Evolutionary conservation across 53 echinoderm and acorn worm species (phyloP), one percentile per base, ranked within the genome.

Genomic region (Echinarachnius parma): DNA sequence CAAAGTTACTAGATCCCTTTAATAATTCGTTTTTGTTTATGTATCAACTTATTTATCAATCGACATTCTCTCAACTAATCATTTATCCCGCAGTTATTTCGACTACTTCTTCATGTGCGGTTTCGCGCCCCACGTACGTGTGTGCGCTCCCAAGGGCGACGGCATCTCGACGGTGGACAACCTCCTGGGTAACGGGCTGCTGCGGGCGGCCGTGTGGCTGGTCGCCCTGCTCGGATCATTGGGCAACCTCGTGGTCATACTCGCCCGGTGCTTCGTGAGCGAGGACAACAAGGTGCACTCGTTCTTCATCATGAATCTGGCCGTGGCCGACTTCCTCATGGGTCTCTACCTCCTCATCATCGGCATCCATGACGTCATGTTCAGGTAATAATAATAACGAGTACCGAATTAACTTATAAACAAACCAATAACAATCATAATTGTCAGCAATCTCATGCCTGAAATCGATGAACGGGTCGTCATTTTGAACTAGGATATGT

Each of bases 221-320:
- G 98, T 91, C 5, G 91, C 91, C 35, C 79, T 87, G 3, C 54
- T 96, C 10, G 98, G 91, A 21, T 82, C 85, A 47, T 33, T 96
- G 20, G 98, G 98, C 27, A 96, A 96, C 62, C 57, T 83, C 13
- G 52, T 84, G 37, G 98, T 96, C 0, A 79, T 96, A n/a, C 68
- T 91, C 9, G 91, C 91, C 8, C 82, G 98, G 21, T 91, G 91
- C 34, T 75, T 91, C 57, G 84, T 82, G 16, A 82, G 85, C 27
- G 98, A 91, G 48, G 91, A 91, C 57, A 96, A 96, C 53, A 81
- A 82, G 31, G 88, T 92, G 13, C 98, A 96, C 55, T 84, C 91
- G 2, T 96, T 96, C 60, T 96, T 96, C 83, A 96, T 96, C 24
- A 85, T 92, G 82, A 96, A 96, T 66, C 81, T 96, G 34, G 90